These are phyloP conservation scores for Meloidogyne hapla DNA, from an alignment of 1,140 invertebrate species.

Conservation along the genomic window DNA sequence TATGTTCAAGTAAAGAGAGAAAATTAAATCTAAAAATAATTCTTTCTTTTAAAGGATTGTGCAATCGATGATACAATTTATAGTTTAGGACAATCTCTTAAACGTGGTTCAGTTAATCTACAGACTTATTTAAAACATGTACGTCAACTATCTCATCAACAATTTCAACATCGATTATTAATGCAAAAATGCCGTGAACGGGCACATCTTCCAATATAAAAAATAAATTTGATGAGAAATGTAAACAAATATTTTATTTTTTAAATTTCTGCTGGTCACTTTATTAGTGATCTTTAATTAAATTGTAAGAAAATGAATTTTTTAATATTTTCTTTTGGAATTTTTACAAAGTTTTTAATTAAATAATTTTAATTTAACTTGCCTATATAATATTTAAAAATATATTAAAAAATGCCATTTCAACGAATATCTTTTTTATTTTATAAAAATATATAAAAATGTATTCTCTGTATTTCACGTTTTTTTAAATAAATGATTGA, in stretches of 20 bases:
- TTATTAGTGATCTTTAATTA: not conserved
- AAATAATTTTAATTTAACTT: too few species aligned
- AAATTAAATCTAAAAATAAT: not conserved
- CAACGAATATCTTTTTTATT: too few species aligned
- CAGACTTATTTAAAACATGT: slow-evolving; percentile 96
- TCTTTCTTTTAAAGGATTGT: slow-evolving; percentile 67
- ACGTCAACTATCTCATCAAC: slow-evolving; percentile 84
- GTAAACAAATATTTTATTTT: not conserved
- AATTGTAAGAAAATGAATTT: not conserved
- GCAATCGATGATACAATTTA: slow-evolving; percentile 97
- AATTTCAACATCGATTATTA: slow-evolving; percentile 89
- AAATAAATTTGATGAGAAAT: not conserved
- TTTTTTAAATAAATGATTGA: not conserved
- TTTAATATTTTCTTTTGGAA: not conserved
- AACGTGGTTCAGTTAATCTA: slow-evolving; percentile 86
- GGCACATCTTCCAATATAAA: slow-evolving; percentile 76
- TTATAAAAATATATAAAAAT: not conserved
- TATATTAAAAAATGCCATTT: too few species aligned
- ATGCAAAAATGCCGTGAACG: slow-evolving; percentile 95
- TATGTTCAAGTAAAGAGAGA: slow-evolving; percentile 77
- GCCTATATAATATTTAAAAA: too few species aligned
- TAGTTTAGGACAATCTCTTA: slow-evolving; percentile 90
- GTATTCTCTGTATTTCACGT: not conserved
- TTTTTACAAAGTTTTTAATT: too few species aligned
- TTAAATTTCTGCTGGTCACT: not conserved